Evolutionary conservation across 2,113 vertebrate species (phyloP).

Genomic region (Hippocampus comes): DNA sequence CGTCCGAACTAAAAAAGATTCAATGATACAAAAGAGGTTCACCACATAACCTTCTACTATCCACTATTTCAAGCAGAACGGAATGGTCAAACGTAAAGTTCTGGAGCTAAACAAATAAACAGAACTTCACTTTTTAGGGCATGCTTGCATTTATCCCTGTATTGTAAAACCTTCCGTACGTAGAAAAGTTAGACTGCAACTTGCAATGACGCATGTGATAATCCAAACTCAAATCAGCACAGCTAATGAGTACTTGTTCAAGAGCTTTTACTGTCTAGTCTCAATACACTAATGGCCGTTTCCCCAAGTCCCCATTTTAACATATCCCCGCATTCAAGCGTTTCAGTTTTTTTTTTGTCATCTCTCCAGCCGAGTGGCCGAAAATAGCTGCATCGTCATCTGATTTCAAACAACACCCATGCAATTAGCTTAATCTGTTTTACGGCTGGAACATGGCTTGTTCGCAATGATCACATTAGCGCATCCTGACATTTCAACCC

Average conservation of each 20-base stretch:
- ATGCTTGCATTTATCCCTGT: too few species aligned
- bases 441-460: constrained; percentile 31
- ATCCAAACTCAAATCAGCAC: background rate
- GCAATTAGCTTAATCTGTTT: constrained; percentile 22
- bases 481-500: constrained; percentile 17
- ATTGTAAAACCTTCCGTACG: background rate
- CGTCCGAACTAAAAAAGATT: background rate
- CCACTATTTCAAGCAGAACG: too few species aligned
- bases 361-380: constrained; percentile 13
- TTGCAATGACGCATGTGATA: background rate
- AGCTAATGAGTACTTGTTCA: background rate
- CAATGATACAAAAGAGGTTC: background rate
- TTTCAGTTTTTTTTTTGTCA: background rate
- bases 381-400: constrained; percentile 19
- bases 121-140: background rate
- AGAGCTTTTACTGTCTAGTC: background rate
- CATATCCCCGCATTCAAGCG: background rate
- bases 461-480: constrained; percentile 53
- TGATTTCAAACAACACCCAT: constrained; percentile 29
- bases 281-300: background rate
- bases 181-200: background rate
- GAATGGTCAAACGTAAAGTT: background rate
- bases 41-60: too few species aligned
- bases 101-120: background rate
- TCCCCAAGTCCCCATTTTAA: background rate